phyloP scores from a whole-genome alignment of 2,113 vertebrate genomes.

The Scomber japonicus region DNA sequence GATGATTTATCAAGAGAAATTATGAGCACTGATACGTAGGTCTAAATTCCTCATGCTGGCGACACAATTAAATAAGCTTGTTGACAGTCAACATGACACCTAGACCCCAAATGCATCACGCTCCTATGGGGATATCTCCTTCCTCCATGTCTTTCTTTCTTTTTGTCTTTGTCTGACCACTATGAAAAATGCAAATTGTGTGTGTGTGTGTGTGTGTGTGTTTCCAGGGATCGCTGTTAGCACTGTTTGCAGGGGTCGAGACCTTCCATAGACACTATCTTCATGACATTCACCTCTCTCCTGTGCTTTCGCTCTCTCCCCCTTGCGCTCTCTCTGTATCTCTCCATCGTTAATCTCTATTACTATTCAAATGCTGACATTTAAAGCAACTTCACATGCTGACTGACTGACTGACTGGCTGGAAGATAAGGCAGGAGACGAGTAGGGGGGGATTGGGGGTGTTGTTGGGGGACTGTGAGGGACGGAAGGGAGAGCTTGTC shows the following conservation, averaged over 20 bases:
- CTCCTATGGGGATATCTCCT: constrained; percentile 25
- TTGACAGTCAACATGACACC: constrained; percentile 36
- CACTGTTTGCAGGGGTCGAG: constrained; percentile 45
- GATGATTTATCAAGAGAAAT: too few species aligned
- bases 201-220: constrained; percentile 19
- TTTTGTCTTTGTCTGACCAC: constrained; percentile 1
- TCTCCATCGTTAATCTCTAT: constrained; percentile 72
- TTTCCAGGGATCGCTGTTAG: constrained; percentile 33
- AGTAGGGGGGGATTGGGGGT: constrained; percentile 6
- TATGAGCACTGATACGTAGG: too few species aligned
- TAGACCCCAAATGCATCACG: constrained; percentile 2
- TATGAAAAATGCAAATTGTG: neutral
- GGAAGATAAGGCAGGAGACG: constrained; percentile 63
- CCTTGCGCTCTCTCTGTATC: constrained; percentile 57
- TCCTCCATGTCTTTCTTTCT: neutral
- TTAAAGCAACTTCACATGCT: constrained; percentile 75
- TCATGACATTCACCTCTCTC: constrained; percentile 66
- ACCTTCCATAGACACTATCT: constrained; percentile 67
- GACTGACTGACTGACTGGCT: constrained; percentile 40
- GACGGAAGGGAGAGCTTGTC: constrained; percentile 22
- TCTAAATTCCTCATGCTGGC: constrained; percentile 20
- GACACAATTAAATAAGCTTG: constrained; percentile 8
- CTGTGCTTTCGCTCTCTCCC: constrained; percentile 19
- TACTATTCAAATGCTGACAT: constrained; percentile 83
- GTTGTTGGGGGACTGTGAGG: constrained; percentile 9